Evolutionary conservation across 92 coral and sea anemone species (phyloP), one percentile per base, ranked within the genome.

Genomic region (Epizoanthus stellaris): DNA sequence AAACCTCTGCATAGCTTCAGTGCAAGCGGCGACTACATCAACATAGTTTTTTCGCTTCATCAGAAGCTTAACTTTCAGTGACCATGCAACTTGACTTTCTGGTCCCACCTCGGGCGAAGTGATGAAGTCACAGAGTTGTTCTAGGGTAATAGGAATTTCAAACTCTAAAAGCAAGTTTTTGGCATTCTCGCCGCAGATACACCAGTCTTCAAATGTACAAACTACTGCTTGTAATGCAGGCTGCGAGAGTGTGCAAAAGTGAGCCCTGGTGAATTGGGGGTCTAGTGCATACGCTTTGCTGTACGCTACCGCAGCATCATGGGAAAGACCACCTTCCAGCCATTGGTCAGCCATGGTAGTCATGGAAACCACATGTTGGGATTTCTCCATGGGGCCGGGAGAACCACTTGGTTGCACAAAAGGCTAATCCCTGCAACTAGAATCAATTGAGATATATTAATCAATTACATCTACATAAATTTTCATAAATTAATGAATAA

Each of bases 211-310:
- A 40, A 93, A 72, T 30, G 94, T 87, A 65, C 88, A 84, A 59
- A 93, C 57, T 15, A 93, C 86, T 8, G 90, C 77, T 40, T 89
- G 89, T 15, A 91, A 62, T 19, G 85, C 65, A 5, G 84, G 77
- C 61, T 67, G 89, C 40, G 97, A 73, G 54, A 93, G 88, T 30
- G 91, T 68, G 38, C 66, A 30, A 69, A 82, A 30, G 83, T 95
- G 97, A 81, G 88, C 85, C 68, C 70, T 88, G 42, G 95, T 93
- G 52, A 90, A 91, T 45, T 91, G 80, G 58, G 93, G 95, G 47
- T 95, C 98, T 80, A 95, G 80, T 6, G 92, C 88, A 77, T 94
- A 95, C 69, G 95, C 98, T 61, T 90, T 89, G 47, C 98, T 94
- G 66, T 85, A 87, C 52, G 70, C 86, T 17, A 92, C 82, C 12